Conservation (phyloP, 2,797 vertebrate genomes). For the Tympanoctomys barrerae region DNA sequence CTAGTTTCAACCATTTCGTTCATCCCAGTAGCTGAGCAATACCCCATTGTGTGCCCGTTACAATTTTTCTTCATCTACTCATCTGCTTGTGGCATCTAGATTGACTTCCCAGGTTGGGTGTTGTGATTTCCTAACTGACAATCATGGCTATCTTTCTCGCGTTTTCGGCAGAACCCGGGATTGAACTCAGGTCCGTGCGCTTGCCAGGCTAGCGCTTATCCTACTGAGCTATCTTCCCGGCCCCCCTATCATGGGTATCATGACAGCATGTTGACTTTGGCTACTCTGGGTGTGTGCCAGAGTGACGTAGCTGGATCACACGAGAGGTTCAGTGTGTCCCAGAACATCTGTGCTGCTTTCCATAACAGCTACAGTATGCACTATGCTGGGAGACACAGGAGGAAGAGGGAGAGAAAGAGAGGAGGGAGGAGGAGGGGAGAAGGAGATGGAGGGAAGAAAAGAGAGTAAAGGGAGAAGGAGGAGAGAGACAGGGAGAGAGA, state of each 20-base stretch:
- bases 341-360: background rate
- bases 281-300: background rate
- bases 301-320: background rate
- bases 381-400: fast-evolving
- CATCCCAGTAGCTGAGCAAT: background rate
- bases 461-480: background rate
- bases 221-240: too few relatives aligned
- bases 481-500: too few relatives aligned
- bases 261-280: background rate
- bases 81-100: background rate
- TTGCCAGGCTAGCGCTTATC: too few relatives aligned
- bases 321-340: too few relatives aligned
- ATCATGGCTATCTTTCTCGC: too few relatives aligned
- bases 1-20: background rate
- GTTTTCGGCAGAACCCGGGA: too few relatives aligned
- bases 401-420: background rate
- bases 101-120: background rate
- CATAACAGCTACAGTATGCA: background rate
- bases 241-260: too few relatives aligned
- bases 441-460: too few relatives aligned
- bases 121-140: background rate
- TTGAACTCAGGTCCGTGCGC: too few relatives aligned
- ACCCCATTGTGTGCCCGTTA: fast-evolving
- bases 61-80: background rate
- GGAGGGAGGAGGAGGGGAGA: too few relatives aligned